Base-by-base conservation (phyloP, 2,113 vertebrate genomes). In the Merops nubicus region DNA sequence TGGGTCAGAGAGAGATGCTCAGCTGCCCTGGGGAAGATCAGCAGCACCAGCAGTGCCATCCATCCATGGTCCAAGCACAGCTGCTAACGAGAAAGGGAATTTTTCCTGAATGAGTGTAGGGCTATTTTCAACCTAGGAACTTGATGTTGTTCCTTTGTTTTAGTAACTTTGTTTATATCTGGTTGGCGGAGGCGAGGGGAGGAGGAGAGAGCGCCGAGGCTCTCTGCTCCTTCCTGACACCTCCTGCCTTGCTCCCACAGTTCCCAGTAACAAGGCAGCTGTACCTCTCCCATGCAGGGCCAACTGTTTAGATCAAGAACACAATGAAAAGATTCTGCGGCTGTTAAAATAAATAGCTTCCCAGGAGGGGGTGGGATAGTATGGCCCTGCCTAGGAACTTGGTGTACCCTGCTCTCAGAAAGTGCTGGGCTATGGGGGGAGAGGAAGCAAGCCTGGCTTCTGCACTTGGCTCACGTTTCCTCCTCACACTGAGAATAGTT, bases 331-430 rank as follows among this genome's bases (percentile, higher is more conserved):
- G 92, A 82, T 76, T 96, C 89, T 75, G 91, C 0, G 74, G 72
- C 92, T 93, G 88, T 91, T 91, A 93, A 96, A 97, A 96, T 87
- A 97, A 96, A 96, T 65, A 88, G 73, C 77, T 95, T 97, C 88
- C 92, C 20, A 0, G 68, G 25, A 92, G 93, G 96, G 77, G 92
- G 88, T 92, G 86, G 88, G 78, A 93, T 95, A 91, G 69, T 86
- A 34, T 48, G 95, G 85, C 92, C 0, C 0, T 87, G 79, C 65
- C 86, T 81, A 72, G 73, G 95, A 93, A 93, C 96, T 92, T n/a
- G 0, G 1, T 95, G 95, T 96, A 95, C 95, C 76, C 89, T 87
- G 91, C 75, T 93, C 86, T 87, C 86, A 95, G 93, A 90, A 92
- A 87, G 51, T 38, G 23, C 85, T 89, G 87, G 90, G 88, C 60